phyloP scores from a whole-genome alignment of 2,888 invertebrate species.

The Ommatoiulus sabulosus region DNA sequence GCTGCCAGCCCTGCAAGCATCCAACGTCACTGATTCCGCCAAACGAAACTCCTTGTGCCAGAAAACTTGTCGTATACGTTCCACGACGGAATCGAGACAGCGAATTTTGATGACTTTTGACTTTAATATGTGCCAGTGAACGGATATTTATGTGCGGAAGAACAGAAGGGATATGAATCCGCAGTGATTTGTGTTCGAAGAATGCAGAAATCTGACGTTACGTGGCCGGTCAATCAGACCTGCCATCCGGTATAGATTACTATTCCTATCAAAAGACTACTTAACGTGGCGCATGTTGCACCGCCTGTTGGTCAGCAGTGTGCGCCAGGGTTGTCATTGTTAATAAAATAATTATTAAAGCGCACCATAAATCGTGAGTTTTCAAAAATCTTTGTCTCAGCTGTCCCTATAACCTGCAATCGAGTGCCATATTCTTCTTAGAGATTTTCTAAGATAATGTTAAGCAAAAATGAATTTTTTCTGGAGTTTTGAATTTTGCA shows the following conservation, averaged over 20 bases:
- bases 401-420: not conserved
- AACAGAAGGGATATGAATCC: not conserved
- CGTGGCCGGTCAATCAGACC: not conserved
- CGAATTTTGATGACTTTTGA: not conserved
- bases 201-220: not conserved
- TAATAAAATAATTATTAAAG: conserved; percentile 13
- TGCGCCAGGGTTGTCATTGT: not conserved
- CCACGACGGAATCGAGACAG: not conserved
- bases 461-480: too few species aligned
- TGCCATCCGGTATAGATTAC: not conserved
- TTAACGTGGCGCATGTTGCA: not conserved
- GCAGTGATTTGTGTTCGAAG: not conserved
- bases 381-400: not conserved
- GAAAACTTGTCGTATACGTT: conserved; percentile 40
- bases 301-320: not conserved
- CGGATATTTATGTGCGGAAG: conserved; percentile 5
- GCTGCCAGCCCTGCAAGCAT: not conserved
- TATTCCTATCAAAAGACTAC: conserved; percentile 31
- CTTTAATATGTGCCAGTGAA: conserved; percentile 10
- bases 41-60: conserved; percentile 31
- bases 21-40: not conserved
- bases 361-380: not conserved
- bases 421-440: too few species aligned
- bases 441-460: too few species aligned
- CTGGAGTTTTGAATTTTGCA: too few species aligned